A percentile compares a stretch with the other conserved stretches of the same genome.
Conservation (phyloP, 2,113 vertebrate species). For the Cromileptes altivelis region DNA sequence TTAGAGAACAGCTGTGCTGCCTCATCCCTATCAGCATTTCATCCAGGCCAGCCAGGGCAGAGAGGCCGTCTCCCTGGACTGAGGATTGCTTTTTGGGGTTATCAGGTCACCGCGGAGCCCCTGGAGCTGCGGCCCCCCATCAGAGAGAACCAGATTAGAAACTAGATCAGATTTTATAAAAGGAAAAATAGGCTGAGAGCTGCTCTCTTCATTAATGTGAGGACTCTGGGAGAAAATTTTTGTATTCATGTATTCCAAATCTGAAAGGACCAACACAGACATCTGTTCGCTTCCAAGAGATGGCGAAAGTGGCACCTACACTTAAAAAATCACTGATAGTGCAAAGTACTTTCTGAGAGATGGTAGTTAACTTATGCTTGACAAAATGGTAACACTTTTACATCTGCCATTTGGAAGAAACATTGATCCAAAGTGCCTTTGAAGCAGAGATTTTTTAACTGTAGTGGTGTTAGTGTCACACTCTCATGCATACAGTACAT, state of each 20-base stretch:
- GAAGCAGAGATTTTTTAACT: conserved; percentile 19
- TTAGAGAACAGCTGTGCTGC: conserved; percentile 10
- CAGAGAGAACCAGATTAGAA: conserved; percentile 72
- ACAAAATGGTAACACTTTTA: conserved; percentile 36
- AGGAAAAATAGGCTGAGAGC: conserved; percentile 46
- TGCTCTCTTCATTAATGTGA: conserved; percentile 38
- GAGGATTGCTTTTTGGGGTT: conserved; percentile 59
- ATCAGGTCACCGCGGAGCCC: conserved; percentile 63
- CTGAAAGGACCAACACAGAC: conserved; percentile 34
- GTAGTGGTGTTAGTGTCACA: conserved; percentile 36
- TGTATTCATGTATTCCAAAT: conserved; percentile 50
- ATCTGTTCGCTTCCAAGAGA: conserved; percentile 33
- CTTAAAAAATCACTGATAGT: conserved; percentile 37
- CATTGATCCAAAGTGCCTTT: conserved; percentile 28
- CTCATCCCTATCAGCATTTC: conserved; percentile 23
- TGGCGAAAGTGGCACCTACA: conserved; percentile 41
- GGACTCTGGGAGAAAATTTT: conserved; percentile 6
- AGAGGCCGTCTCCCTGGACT: conserved; percentile 33
- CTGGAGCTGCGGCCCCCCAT: conserved; percentile 42
- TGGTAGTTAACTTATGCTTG: conserved; percentile 34
- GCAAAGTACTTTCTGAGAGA: conserved; percentile 38
- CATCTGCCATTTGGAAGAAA: conserved; percentile 44
- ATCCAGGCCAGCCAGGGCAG: conserved; percentile 49
- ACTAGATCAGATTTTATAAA: conserved; percentile 73
- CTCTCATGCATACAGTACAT: conserved; percentile 38